Conservation (phyloP, 1,140 invertebrate genomes). For the Belonocnema kinseyi region DNA sequence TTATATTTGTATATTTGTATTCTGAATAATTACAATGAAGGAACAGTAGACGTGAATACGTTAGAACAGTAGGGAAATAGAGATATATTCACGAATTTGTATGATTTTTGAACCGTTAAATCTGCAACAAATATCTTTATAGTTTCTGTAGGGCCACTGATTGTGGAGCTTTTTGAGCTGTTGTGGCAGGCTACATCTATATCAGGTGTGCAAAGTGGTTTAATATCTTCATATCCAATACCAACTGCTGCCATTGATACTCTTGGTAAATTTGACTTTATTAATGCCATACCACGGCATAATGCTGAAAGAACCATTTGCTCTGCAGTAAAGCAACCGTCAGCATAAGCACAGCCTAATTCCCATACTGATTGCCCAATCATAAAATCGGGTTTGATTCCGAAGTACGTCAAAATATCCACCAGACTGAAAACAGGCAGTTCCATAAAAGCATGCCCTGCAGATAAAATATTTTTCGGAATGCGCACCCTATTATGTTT, state of each 20-base stretch:
- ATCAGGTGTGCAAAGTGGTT: slow-evolving; percentile 78
- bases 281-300: background rate
- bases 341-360: too few species aligned
- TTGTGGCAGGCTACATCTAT: slow-evolving; percentile 93
- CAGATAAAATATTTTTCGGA: background rate
- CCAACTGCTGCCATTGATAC: slow-evolving; percentile 77
- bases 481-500: background rate
- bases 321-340: too few species aligned
- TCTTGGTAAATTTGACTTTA: slow-evolving; percentile 74
- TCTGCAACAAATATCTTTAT: slow-evolving; percentile 83
- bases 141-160: slow-evolving; percentile 87
- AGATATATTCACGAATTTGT: too few species aligned
- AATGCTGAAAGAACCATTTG: too few species aligned
- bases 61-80: too few species aligned
- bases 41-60: too few species aligned
- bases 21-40: background rate
- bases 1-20: background rate
- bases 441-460: slow-evolving; percentile 78
- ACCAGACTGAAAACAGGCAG: slow-evolving; percentile 78
- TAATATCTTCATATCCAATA: slow-evolving; percentile 72
- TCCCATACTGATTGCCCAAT: background rate
- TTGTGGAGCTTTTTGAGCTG: slow-evolving; percentile 87
- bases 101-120: too few species aligned
- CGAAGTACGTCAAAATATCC: slow-evolving; percentile 75
- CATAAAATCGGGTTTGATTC: background rate